Evolutionary conservation across 2,113 vertebrate genomes (phyloP), one percentile per base, ranked within the genome.

Genomic region (Vulpes lagopus): DNA sequence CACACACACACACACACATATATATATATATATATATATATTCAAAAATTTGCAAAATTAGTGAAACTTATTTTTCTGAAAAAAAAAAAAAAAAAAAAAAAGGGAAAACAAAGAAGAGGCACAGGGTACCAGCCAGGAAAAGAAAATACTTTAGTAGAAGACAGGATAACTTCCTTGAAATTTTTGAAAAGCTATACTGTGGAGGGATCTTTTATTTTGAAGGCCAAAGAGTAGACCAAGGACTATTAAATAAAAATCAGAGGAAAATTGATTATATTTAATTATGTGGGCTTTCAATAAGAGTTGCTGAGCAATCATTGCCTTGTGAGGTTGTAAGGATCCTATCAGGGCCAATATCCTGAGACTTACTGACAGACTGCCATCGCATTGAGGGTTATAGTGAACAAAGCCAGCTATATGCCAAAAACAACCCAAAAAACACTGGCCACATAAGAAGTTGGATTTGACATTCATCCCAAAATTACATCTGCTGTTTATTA

Each of bases 41-140:
- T 62, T 89, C 30, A 57, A 5, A 92, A 20, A 71, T 92, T 91
- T 93, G 9, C 35, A 82, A 94, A 96, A 89, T 87, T 86, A 88
- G n/a, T 27, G 20, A 96, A 65, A 64, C 4, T 92, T 0, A 19
- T 74, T 93, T 74, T 76, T 60, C 23, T 91, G 5, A 35, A 43
- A 53, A 89, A 49, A 65, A 80, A 80, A 9, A 57, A 62, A 83
- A 15, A 57, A 59, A 55, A n/a, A 15, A 65, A n/a, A n/a, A n/a
- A n/a, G n/a, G 9, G 32, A 49, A 43, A 92, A 8, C 9, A 89
- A 91, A 38, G 22, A 60, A 79, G 79, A 51, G 12, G 1, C 1
- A 59, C 2, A 71, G 1, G 3, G 15, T 84, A 27, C 0, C 8
- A 89, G 3, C 0, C 20, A 2, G 15, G 27, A 32, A 86, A 73